Evolutionary conservation across 2,888 invertebrate species (phyloP).

Genomic region (Azorinus chamasolen): DNA sequence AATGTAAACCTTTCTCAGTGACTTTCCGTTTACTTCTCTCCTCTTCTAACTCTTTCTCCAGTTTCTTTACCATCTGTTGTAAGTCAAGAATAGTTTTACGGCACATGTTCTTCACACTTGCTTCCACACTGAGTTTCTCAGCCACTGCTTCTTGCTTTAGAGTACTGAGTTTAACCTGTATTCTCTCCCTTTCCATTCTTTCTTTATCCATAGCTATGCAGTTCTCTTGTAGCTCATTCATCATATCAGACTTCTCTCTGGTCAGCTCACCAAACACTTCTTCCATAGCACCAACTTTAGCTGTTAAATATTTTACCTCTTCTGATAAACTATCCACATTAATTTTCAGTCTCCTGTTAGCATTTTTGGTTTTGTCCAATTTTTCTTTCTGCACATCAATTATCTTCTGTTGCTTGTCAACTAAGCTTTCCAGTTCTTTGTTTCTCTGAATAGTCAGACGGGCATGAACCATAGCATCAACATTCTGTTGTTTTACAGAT

Average conservation of each 20-base stretch:
- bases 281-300: slow-evolving; percentile 77
- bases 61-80: slow-evolving; percentile 70
- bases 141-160: slow-evolving; percentile 70
- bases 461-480: slow-evolving; percentile 72
- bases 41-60: slow-evolving; percentile 68
- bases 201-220: slow-evolving; percentile 74
- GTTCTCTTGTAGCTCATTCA: slow-evolving; percentile 75
- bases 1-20: slow-evolving; percentile 79
- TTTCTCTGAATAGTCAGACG: slow-evolving; percentile 70
- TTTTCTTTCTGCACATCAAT: slow-evolving; percentile 63
- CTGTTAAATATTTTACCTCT: slow-evolving; percentile 71
- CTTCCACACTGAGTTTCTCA: slow-evolving; percentile 71
- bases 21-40: slow-evolving; percentile 73
- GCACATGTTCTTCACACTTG: slow-evolving; percentile 73
- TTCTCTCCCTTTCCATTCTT: slow-evolving; percentile 70
- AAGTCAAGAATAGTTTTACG: slow-evolving; percentile 75
- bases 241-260: slow-evolving; percentile 71
- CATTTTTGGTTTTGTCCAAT: slow-evolving; percentile 74
- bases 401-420: slow-evolving; percentile 57
- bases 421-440: slow-evolving; percentile 65
- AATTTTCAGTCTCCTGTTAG: slow-evolving; percentile 79
- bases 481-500: slow-evolving; percentile 77
- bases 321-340: slow-evolving; percentile 76
- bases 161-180: slow-evolving; percentile 72
- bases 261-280: slow-evolving; percentile 78